Conservation (phyloP, 2,888 invertebrate species). For the Acleris literana region DNA sequence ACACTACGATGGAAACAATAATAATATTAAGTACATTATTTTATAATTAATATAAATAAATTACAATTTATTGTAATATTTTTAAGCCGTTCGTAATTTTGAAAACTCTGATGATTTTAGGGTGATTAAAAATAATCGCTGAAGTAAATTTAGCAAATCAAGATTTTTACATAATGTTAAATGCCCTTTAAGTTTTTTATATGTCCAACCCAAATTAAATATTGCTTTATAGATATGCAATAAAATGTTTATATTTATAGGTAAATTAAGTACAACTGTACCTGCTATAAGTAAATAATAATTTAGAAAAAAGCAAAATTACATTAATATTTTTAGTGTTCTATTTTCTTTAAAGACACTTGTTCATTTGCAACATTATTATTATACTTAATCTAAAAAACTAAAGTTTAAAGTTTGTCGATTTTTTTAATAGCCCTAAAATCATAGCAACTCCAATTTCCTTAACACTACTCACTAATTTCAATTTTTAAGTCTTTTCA, state of each 20-base stretch:
- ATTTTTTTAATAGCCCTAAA: constrained; percentile 18
- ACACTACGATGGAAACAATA: constrained; percentile 22
- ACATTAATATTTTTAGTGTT: no score
- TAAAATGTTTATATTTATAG: no score
- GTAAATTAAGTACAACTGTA: no score
- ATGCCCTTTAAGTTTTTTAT: background rate
- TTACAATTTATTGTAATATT: constrained; percentile 38
- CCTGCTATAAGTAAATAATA: no score
- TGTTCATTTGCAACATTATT: background rate
- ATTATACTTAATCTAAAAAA: background rate
- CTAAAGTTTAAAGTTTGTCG: background rate
- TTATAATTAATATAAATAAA: constrained; percentile 43
- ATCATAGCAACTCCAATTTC: constrained; percentile 5
- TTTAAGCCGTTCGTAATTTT: constrained; percentile 37
- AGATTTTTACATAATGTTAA: background rate
- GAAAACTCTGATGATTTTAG: constrained; percentile 6
- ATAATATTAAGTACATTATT: constrained; percentile 34
- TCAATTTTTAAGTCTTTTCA: constrained; percentile 77
- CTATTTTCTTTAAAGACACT: background rate
- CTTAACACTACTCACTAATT: constrained; percentile 49
- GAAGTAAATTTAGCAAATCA: constrained; percentile 10
- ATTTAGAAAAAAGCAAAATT: no score
- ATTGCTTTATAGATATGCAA: no score
- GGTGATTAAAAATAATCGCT: background rate
- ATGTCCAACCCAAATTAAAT: no score